Conservation (phyloP, 2,797 vertebrate species). For the Bucorvus abyssinicus region DNA sequence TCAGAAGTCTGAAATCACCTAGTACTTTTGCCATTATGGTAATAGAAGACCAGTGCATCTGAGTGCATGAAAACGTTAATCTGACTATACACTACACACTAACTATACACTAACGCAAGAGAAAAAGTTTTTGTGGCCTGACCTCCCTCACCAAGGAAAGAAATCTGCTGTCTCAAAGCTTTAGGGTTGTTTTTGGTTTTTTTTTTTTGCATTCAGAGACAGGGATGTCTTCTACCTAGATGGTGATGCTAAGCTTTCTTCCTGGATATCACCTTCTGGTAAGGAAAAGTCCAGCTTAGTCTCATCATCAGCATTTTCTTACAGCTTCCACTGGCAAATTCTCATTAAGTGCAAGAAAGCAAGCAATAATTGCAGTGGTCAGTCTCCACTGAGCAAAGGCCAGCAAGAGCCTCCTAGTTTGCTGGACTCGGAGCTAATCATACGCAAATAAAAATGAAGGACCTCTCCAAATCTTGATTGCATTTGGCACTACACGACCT, state of each 20-base stretch:
- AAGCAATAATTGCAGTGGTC: background rate
- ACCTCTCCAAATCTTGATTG: background rate
- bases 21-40: background rate
- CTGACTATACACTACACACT: too few relatives aligned
- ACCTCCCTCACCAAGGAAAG: background rate
- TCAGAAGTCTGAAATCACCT: background rate
- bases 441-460: background rate
- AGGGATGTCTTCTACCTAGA: background rate
- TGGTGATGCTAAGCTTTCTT: background rate
- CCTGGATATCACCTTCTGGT: background rate
- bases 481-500: background rate
- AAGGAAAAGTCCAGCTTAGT: background rate
- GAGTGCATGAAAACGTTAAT: background rate
- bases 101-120: background rate
- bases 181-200: too few relatives aligned
- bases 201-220: background rate
- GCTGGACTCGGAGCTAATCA: background rate
- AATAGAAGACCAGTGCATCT: background rate
- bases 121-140: background rate
- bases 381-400: background rate
- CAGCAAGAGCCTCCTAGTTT: background rate
- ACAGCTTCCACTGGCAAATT: background rate
- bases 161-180: background rate
- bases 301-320: background rate
- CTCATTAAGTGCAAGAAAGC: background rate